A percentile compares a stretch with the other conserved stretches of the same genome.
Evolutionary conservation across 2,888 invertebrate species (phyloP).

Genomic region (Aleiodes leptofemur): DNA sequence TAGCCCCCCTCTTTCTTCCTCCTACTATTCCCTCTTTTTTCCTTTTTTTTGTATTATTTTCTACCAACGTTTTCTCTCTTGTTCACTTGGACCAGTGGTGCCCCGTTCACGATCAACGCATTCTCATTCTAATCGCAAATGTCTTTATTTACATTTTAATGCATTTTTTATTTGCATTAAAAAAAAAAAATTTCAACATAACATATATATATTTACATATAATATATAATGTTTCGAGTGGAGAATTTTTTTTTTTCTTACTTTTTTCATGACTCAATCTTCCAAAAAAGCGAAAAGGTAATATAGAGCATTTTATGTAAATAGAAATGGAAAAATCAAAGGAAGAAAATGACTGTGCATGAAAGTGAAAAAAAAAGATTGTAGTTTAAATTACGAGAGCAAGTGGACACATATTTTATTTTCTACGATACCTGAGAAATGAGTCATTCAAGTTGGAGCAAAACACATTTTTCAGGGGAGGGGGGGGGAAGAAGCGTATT

Average conservation of each 20-base stretch:
- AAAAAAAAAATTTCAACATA: too few species aligned
- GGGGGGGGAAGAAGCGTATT: not conserved
- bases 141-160: not conserved
- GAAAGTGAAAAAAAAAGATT: not conserved
- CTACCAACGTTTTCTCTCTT: slow-evolving; percentile 10
- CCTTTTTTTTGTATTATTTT: slow-evolving; percentile 34
- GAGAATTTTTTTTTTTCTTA: too few species aligned
- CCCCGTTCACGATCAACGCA: not conserved
- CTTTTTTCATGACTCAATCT: too few species aligned
- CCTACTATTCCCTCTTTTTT: slow-evolving; percentile 36
- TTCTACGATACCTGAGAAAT: slow-evolving; percentile 10
- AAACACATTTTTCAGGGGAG: not conserved
- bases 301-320: too few species aligned
- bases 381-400: not conserved
- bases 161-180: too few species aligned
- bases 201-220: too few species aligned
- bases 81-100: not conserved
- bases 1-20: slow-evolving; percentile 64
- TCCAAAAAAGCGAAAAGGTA: too few species aligned
- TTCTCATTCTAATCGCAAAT: slow-evolving; percentile 19
- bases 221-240: too few species aligned
- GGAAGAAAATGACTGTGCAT: too few species aligned
- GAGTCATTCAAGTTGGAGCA: slow-evolving; percentile 20
- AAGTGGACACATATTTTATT: slow-evolving; percentile 2
- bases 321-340: too few species aligned